Evolutionary conservation across 92 coral and sea anemone genomes (phyloP).

Genomic region (Zoanthus gigantus): DNA sequence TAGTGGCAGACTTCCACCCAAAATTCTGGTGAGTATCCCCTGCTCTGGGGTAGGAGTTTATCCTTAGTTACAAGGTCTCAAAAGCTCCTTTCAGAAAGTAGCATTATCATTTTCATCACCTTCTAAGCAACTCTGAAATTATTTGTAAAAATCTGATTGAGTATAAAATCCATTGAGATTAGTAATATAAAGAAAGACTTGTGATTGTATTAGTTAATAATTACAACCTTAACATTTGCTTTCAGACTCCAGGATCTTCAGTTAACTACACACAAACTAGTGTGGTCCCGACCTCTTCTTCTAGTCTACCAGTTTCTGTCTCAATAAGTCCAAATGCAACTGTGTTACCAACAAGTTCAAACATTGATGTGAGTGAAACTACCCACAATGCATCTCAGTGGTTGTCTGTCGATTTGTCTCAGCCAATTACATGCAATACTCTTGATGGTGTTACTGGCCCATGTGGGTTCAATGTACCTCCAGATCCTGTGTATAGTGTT

Average conservation of each 20-base stretch:
- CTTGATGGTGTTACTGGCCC: slow-evolving; percentile 65
- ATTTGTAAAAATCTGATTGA: too few relatives aligned
- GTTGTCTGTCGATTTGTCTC: slow-evolving; percentile 58
- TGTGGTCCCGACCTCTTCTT: neutral
- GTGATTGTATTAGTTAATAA: too few relatives aligned
- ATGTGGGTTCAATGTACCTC: slow-evolving; percentile 77
- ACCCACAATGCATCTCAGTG: slow-evolving; percentile 54
- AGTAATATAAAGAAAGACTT: too few relatives aligned
- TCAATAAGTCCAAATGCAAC: slow-evolving; percentile 48
- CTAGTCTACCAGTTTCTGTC: slow-evolving; percentile 9
- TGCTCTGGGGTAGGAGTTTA: too few relatives aligned
- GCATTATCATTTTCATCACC: too few relatives aligned
- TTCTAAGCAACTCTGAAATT: too few relatives aligned
- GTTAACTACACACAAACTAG: slow-evolving; percentile 6
- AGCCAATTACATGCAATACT: slow-evolving; percentile 76
- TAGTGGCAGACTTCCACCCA: too few relatives aligned
- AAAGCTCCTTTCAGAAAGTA: too few relatives aligned
- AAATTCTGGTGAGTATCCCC: too few relatives aligned
- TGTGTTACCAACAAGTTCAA: slow-evolving; percentile 21
- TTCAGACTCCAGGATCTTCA: slow-evolving; percentile 48
- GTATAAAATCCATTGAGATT: too few relatives aligned
- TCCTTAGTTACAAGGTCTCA: too few relatives aligned
- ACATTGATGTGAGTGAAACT: slow-evolving; percentile 3
- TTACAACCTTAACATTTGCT: neutral
- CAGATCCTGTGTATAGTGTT: slow-evolving; percentile 74